Base-by-base conservation (phyloP, 2,888 invertebrate genomes). In the Therioaphis trifolii region DNA sequence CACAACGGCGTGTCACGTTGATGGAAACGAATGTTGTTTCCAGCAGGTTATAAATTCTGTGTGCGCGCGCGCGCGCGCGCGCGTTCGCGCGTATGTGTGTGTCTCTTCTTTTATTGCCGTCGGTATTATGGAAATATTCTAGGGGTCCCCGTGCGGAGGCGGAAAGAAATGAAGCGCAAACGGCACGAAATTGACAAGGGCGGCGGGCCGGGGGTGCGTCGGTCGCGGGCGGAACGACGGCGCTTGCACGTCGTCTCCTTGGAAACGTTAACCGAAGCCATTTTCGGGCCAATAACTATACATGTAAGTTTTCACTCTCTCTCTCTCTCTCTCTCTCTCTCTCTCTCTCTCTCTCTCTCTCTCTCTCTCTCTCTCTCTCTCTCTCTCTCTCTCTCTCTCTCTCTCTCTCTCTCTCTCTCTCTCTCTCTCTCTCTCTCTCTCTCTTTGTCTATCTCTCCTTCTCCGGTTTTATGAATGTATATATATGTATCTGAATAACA, bases 251-350 rank as follows among this genome's bases (percentile, higher is more conserved):
- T 46, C 61, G 82, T 82, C 82, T 82, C 82, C 82, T 82, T 82
- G 82, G 82, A 74, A 82, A 80, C 80, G 80, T 80, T 80, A 71
- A 72, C 72, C 82, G 74, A 82, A 82, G 82, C 82, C 82, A 82
- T 82, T 82, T 82, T 82, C 74, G 74, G 63, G 71, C 82, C 74
- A 82, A 82, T 74, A 82, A 63, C 61, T 82, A 72, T 72, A 46
- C 82, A 63, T 82, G 82, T 82, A 82, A 74, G 63, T 82, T 72
- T 82, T 21, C 40, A 52, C 21, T 52, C 49, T 29, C 77, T 52
- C 40, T 52, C 40, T 80, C 71, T 46, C 46, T 80, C 18, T 80
- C 80, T 46, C 46, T 80, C 21, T 80, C 58, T 46, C 35, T 71
- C 15, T 71, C 80, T 27, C 35, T 80, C 11, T 71, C 69, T 24